phyloP scores from a whole-genome alignment of 2,888 invertebrate species.

The Eilema griseolum region DNA sequence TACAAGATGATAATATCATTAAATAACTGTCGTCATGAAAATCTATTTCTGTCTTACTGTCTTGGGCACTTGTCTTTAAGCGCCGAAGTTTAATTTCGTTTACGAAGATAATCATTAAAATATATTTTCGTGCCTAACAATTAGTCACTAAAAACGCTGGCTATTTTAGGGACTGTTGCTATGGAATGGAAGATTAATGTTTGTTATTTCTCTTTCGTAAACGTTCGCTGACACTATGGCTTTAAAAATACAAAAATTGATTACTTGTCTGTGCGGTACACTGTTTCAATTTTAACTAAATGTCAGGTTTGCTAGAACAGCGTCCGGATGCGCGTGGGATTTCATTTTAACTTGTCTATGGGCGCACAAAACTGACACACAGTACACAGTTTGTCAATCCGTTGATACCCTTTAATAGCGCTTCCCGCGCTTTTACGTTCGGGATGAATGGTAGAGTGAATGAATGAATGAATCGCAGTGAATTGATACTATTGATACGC shows the following conservation, averaged over 20 bases:
- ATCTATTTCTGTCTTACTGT: slow-evolving; percentile 10
- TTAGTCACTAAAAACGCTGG: slow-evolving; percentile 31
- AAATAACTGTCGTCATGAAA: slow-evolving; percentile 6
- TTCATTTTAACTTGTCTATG: slow-evolving; percentile 44
- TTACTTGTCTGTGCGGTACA: slow-evolving; percentile 35
- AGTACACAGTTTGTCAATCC: slow-evolving; percentile 34
- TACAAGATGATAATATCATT: slow-evolving; percentile 16
- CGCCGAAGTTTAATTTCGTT: slow-evolving; percentile 21
- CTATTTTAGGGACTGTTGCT: slow-evolving; percentile 48
- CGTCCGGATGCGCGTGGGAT: slow-evolving; percentile 44
- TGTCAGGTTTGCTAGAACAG: slow-evolving; percentile 31
- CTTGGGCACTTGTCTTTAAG: background rate
- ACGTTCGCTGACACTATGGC: slow-evolving; percentile 33
- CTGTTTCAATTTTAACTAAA: slow-evolving; percentile 43
- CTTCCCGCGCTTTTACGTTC: slow-evolving; percentile 60
- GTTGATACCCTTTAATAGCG: slow-evolving; percentile 48
- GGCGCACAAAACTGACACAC: slow-evolving; percentile 40
- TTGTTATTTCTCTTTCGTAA: slow-evolving; percentile 38
- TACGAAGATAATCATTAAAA: slow-evolving; percentile 23
- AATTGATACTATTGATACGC: slow-evolving; percentile 49
- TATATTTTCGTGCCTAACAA: slow-evolving; percentile 37
- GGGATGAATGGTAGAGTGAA: slow-evolving; percentile 60
- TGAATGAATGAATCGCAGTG: slow-evolving; percentile 54
- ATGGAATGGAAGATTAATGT: slow-evolving; percentile 40
- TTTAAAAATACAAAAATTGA: slow-evolving; percentile 45